A percentile compares a stretch with the other conserved stretches of the same genome.
phyloP scores from a whole-genome alignment of 2,797 vertebrate species.

The Sphaeramia orbicularis region DNA sequence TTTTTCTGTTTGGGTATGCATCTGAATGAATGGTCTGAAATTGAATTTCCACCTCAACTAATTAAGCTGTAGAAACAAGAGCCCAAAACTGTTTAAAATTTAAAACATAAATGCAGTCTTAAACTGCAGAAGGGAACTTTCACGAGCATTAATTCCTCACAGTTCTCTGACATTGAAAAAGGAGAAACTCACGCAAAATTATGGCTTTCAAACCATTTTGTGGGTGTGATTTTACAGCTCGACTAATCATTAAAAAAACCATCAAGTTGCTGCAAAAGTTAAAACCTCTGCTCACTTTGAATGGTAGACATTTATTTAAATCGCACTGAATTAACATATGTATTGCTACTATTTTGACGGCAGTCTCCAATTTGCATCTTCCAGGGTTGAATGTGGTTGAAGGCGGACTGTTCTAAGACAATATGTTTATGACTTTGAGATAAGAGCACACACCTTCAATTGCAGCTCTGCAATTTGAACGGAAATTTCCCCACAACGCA shows the following conservation, averaged over 20 bases:
- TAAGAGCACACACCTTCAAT: conserved; percentile 68
- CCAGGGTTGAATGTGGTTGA: conserved; percentile 50
- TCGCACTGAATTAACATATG: conserved; percentile 62
- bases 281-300: conserved; percentile 21
- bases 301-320: conserved; percentile 49
- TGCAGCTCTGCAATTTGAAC: conserved; percentile 72
- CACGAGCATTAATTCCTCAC: neutral
- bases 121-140: neutral
- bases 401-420: conserved; percentile 51
- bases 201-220: conserved; percentile 39
- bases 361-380: conserved; percentile 59
- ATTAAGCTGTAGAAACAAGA: neutral
- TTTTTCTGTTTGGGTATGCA: too few relatives aligned
- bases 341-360: conserved; percentile 48
- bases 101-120: neutral
- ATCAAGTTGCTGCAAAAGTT: conserved; percentile 22
- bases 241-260: conserved; percentile 21
- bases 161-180: conserved; percentile 11
- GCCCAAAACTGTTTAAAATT: neutral
- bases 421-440: conserved; percentile 67
- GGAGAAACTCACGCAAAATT: conserved; percentile 14
- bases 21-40: too few relatives aligned
- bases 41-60: too few relatives aligned
- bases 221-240: conserved; percentile 1
- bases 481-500: conserved; percentile 63